A percentile compares a stretch with the other conserved stretches of the same genome.
phyloP scores from a whole-genome alignment of 2,888 invertebrate genomes.

The Leuctra nigra region DNA sequence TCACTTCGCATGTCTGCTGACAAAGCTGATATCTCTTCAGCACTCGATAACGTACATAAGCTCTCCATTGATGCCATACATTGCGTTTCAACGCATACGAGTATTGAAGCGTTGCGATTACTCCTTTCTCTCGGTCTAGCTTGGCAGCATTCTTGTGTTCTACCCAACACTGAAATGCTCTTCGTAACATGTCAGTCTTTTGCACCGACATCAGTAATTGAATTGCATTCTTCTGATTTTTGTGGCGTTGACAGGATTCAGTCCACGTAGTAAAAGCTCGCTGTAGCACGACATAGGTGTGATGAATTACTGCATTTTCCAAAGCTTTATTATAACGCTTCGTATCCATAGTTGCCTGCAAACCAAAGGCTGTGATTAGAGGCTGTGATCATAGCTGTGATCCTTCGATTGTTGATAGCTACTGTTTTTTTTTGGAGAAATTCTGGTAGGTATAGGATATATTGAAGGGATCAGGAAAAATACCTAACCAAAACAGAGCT shows the following conservation, averaged over 20 bases:
- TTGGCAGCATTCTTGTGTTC: not conserved
- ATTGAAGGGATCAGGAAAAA: too few relatives aligned
- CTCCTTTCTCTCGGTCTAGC: not conserved
- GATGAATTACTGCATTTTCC: too few relatives aligned
- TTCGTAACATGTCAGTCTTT: not conserved
- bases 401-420: too few relatives aligned
- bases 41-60: not conserved
- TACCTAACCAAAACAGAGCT: too few relatives aligned
- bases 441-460: too few relatives aligned
- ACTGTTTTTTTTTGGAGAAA: too few relatives aligned
- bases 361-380: too few relatives aligned
- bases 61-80: not conserved
- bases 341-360: too few relatives aligned
- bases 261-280: not conserved
- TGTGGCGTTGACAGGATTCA: not conserved
- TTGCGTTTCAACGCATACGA: not conserved
- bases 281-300: too few relatives aligned
- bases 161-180: not conserved
- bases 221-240: not conserved
- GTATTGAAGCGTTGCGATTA: not conserved
- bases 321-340: too few relatives aligned
- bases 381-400: too few relatives aligned
- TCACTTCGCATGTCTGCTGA: not conserved
- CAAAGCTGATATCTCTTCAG: too few relatives aligned
- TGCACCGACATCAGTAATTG: not conserved